Evolutionary conservation across 2,888 invertebrate species (phyloP).

Genomic region (Deroplatys truncata): DNA sequence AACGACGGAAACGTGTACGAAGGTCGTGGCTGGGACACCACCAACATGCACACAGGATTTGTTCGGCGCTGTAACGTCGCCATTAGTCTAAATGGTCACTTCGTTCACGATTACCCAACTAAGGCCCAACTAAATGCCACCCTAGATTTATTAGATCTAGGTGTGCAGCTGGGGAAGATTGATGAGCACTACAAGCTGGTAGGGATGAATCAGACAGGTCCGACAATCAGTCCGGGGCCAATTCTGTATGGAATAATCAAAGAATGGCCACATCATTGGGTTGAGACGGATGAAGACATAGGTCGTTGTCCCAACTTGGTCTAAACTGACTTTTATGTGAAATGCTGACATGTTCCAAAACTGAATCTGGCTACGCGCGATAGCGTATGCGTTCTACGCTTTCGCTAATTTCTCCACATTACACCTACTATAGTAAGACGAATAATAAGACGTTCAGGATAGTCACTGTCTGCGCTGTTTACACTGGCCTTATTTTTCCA

Average conservation of each 20-base stretch:
- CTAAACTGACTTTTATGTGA: too few relatives aligned
- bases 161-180: constrained; percentile 44
- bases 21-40: constrained; percentile 68
- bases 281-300: background rate
- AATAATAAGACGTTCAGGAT: too few relatives aligned
- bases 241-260: constrained; percentile 48
- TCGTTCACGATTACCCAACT: constrained; percentile 43
- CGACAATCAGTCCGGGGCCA: constrained; percentile 49
- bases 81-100: constrained; percentile 51
- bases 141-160: constrained; percentile 44
- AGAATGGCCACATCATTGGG: constrained; percentile 47
- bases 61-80: constrained; percentile 38
- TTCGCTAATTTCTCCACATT: too few relatives aligned
- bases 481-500: too few relatives aligned
- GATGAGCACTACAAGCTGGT: constrained; percentile 48
- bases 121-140: constrained; percentile 47
- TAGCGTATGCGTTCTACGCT: too few relatives aligned
- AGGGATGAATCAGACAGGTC: constrained; percentile 51
- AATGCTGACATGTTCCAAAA: too few relatives aligned
- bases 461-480: too few relatives aligned
- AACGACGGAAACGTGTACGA: constrained; percentile 72
- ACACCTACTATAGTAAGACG: too few relatives aligned
- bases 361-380: too few relatives aligned
- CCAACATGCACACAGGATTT: constrained; percentile 1
- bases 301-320: too few relatives aligned